Evolutionary conservation across 35 echinoderm and acorn worm species (phyloP).

Genomic region (Hemicentrotus pulcherrimus): DNA sequence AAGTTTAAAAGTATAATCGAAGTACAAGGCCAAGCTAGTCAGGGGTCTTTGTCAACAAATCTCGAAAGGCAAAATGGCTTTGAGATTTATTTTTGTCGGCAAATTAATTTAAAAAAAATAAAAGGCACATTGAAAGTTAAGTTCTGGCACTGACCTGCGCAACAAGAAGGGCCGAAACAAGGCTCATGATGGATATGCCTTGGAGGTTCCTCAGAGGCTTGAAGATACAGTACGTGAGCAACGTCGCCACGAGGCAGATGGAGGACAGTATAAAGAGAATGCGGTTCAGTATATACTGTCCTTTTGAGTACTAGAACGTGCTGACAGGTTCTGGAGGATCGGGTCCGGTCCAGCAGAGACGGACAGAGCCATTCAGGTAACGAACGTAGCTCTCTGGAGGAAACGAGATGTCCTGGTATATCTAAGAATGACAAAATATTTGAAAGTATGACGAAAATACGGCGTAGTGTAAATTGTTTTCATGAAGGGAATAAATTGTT

Average conservation of each 20-base stretch:
- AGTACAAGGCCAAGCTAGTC: not conserved
- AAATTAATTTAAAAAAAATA: too few species aligned
- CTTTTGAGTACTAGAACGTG: not conserved
- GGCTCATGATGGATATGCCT: not conserved
- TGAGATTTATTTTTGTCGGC: too few species aligned
- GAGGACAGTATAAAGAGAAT: not conserved
- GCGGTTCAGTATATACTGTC: not conserved
- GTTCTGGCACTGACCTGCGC: not conserved
- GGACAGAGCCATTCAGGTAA: not conserved
- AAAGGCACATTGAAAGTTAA: too few species aligned
- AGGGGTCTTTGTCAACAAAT: too few species aligned
- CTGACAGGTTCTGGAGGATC: not conserved
- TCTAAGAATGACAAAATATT: not conserved
- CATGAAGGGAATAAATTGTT: not conserved
- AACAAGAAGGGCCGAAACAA: constrained; percentile 16
- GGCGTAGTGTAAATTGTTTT: not conserved
- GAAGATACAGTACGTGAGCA: not conserved
- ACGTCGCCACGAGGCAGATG: constrained; percentile 15
- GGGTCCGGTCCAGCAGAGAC: not conserved
- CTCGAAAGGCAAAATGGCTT: too few species aligned
- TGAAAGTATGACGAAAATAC: not conserved
- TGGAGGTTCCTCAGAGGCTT: not conserved
- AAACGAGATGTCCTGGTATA: not conserved
- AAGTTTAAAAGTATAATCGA: not conserved
- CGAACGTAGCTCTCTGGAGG: not conserved